Evolutionary conservation across 2,113 vertebrate species (phyloP), one percentile per base, ranked within the genome.

Genomic region (Brienomyrus longianalis): DNA sequence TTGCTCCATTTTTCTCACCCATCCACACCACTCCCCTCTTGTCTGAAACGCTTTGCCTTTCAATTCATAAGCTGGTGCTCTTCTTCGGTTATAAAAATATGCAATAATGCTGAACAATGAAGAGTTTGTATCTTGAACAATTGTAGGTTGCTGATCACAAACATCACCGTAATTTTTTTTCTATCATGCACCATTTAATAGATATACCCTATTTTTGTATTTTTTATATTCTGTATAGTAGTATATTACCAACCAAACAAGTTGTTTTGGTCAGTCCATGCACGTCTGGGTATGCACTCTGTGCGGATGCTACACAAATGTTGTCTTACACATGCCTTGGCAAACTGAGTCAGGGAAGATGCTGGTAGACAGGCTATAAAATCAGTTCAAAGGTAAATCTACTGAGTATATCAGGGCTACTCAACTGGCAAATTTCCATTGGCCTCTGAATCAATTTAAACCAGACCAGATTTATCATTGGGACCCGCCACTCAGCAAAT

Each of bases 1-100:
- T 31, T 88, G 56, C 84, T 59, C 77, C 13, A 9, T 89, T 87
- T 56, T 85, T 89, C 87, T 4, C 31, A 92, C 66, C 89, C 89
- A 88, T 80, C 70, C 90, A 86, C 27, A 3, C 9, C 27, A 35
- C 66, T 10, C 11, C 66, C 66, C 66, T 70, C 66, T 10, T 31
- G 10, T 70, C 3, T 27, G 21, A 23, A 27, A 70, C 5, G 27
- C 66, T 35, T 56, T 3, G 13, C 54, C 13, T 56, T 13, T 56
- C 19, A 19, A 17, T 56, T 70, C 27, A 70, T 13, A 70, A 70
- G 15, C 9, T 21, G 8, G 21, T 59, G 56, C 7, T 59, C 21
- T 59, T n/a, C 56, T 59, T 59, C 56, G 0, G 56, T 59, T 59
- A 23, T 59, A 59, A 23, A 59, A 59, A n/a, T 59, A 9, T 1